Base-by-base conservation (phyloP, 2,113 vertebrate genomes). In the Coregonus clupeaformis region DNA sequence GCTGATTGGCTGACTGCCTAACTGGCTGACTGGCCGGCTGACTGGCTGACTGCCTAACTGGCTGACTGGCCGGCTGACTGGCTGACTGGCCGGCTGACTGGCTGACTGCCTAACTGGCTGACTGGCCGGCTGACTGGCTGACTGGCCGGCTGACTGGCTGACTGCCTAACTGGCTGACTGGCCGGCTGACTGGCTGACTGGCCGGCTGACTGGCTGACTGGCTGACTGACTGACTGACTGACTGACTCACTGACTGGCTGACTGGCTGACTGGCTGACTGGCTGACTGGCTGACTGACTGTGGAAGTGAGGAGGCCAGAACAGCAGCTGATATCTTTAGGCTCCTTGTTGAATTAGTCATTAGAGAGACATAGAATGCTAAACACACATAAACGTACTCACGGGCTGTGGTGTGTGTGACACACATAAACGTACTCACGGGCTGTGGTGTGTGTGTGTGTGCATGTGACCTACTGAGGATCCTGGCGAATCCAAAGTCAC, bases 401-500 rank as follows among this genome's bases (percentile, higher is more conserved):
- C n/a, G 55, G 18, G 18, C 29, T 16, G 29, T 47, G 20, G 11
- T 22, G 47, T 6, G 47, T n/a, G n/a, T n/a, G n/a, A n/a, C n/a
- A n/a, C n/a, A n/a, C n/a, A n/a, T n/a, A n/a, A n/a, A n/a, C n/a
- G n/a, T n/a, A n/a, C n/a, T n/a, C n/a, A n/a, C n/a, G n/a, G n/a
- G n/a, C n/a, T n/a, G 22, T 45, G 20, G 16, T 69, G 79, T 76
- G 14, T 16, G 30, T 3, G 22, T 65, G 70, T 77, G 25, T 29
- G 32, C 32, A 75, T 65, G 65, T 69, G 42, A 86, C 97, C 93
- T 92, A 99, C 98, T 98, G 76, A 99, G 91, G 32, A 97, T 93
- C 67, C 97, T 95, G 68, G 97, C 98, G 72, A 99, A 99, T 83
- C 98, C 98, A 2, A 99, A 99, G 90, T 99, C 98, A 65, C 98